These are phyloP conservation scores for Megaceryle alcyon DNA, from an alignment of 2,797 vertebrate genomes.

Conservation along the genomic window DNA sequence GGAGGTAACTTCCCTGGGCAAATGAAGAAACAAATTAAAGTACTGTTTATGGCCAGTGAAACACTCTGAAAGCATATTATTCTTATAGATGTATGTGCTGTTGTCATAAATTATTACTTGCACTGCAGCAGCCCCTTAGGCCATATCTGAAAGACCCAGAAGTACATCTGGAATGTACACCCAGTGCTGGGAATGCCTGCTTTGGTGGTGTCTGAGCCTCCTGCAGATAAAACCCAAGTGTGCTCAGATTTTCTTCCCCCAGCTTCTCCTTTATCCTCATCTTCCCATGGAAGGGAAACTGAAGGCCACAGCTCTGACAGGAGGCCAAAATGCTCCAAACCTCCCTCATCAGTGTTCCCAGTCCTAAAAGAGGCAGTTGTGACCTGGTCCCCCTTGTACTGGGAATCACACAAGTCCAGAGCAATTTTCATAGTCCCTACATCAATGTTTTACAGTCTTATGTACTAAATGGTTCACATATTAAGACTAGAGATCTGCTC, in stretches of 20 bases:
- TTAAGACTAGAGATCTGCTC: not conserved
- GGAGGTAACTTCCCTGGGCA: not conserved
- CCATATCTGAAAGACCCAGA: not conserved
- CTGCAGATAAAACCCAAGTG: not conserved
- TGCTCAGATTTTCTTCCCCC: not conserved
- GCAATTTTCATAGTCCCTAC: not conserved
- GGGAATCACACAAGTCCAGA: not conserved
- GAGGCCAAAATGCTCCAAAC: not conserved
- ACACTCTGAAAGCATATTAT: not conserved
- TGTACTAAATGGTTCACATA: not conserved
- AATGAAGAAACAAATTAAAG: conserved; percentile 33
- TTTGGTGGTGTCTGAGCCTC: not conserved
- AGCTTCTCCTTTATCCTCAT: not conserved
- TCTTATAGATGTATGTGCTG: not conserved
- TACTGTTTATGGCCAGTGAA: not conserved
- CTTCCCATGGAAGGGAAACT: not conserved
- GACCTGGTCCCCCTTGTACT: not conserved
- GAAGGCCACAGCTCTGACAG: not conserved
- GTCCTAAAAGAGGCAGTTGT: not conserved
- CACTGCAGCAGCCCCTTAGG: not conserved
- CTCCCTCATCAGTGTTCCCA: not conserved
- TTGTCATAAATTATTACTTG: not conserved
- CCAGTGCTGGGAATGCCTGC: not conserved
- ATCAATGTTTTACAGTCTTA: not conserved
- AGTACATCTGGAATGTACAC: not conserved